Base-by-base conservation (phyloP, 92 coral and sea anemone genomes). In the Epizoanthus rinbou region DNA sequence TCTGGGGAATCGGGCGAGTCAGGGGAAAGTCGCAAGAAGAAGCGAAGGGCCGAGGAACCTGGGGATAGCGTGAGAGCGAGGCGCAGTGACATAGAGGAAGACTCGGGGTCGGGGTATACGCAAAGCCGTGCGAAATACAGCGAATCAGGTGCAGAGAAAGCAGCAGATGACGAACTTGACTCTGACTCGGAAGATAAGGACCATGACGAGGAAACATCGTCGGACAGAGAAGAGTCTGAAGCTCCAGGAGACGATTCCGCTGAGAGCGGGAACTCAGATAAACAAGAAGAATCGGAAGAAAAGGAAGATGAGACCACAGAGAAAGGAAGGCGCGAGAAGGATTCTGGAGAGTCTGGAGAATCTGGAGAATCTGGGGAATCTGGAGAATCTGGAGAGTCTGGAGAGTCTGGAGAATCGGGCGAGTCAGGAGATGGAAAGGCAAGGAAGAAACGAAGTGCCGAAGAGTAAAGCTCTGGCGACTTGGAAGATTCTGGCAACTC, bases 361-460 rank as follows among this genome's bases (percentile, higher is more conserved):
- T 50, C 69, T 13, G 80, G 59, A 7, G 81, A 81, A 0, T 60
- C 75, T 15, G 85, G 73, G 0, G 88, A 84, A 3, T 54, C 81
- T 5, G 85, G 62, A 25, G 79, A 86, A 1, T 75, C 84, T 5
- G 89, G 81, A 5, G 92, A 89, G 4, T 75, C 70, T 37, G 69
- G 69, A 8, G 78, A 73, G 25, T 81, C 86, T 8, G 86, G 78
- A 0, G 86, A 87, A 24, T 87, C 90, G 5, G 87, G 75, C 3
- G 86, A 82, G 17, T 70, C 79, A 1, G 86, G 25, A 39, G 69
- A 6, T 57, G 68, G 2, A 70, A 82, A 11, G 43, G 37, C 8
- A 80, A 59, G 0, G 60, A 82, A 15, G 54, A 50, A 50, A 11
- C 7, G 54, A 10, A 10, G 3, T 50, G 54, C 16, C 54, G 54